Conservation (phyloP, 2,113 vertebrate genomes). For the Caretta caretta region DNA sequence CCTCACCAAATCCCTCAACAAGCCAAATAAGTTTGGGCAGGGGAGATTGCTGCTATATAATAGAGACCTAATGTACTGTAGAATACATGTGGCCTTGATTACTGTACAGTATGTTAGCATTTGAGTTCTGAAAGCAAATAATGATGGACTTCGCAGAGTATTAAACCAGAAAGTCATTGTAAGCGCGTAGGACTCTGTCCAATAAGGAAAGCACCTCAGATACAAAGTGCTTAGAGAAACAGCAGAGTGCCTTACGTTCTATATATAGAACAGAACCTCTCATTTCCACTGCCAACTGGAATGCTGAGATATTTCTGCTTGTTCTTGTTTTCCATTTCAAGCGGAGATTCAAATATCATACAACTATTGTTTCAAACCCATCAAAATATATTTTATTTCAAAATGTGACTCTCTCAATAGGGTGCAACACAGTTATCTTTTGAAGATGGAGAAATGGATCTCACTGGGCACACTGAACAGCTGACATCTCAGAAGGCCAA, state of each 20-base stretch:
- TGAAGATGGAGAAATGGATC: slow-evolving; percentile 73
- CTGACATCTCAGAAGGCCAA: slow-evolving; percentile 44
- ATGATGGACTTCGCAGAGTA: background rate
- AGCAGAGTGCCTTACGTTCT: background rate
- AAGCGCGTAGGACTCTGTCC: background rate
- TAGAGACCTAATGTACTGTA: background rate
- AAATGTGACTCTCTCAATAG: slow-evolving; percentile 71
- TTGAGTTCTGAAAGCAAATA: background rate
- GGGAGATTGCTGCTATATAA: background rate
- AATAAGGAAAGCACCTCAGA: background rate
- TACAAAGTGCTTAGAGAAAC: slow-evolving; percentile 18
- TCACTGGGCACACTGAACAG: slow-evolving; percentile 65
- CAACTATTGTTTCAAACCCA: background rate
- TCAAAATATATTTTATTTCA: background rate
- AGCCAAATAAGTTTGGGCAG: background rate
- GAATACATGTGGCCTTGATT: background rate
- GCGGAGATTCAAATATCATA: background rate
- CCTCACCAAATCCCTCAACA: background rate
- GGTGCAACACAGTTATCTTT: slow-evolving; percentile 59
- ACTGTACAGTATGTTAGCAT: background rate
- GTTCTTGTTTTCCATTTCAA: slow-evolving; percentile 1
- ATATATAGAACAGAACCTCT: background rate
- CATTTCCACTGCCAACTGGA: background rate
- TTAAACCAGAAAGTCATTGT: background rate
- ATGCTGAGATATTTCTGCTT: background rate